Evolutionary conservation across 2,113 vertebrate species (phyloP).

Genomic region (Oriolus oriolus): DNA sequence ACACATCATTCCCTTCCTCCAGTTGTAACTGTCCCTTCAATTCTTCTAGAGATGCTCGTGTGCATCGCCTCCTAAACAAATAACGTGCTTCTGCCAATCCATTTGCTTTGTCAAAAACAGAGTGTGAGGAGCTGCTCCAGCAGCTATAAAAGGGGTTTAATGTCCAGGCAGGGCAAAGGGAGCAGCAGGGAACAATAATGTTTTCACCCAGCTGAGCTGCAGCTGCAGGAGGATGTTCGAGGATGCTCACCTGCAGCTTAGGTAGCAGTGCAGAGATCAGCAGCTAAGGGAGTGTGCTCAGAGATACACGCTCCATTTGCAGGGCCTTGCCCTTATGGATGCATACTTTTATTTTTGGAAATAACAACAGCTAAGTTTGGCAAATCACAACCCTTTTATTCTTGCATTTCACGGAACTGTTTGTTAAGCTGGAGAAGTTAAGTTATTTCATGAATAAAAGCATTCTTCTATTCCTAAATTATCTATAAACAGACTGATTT

Average conservation of each 20-base stretch:
- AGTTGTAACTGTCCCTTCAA: background rate
- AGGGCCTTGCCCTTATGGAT: background rate
- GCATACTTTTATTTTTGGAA: background rate
- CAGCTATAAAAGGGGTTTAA: background rate
- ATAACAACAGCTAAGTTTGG: background rate
- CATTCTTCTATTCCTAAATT: conserved; percentile 6
- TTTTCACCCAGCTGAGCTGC: background rate
- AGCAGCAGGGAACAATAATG: background rate
- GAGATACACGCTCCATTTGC: background rate
- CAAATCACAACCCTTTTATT: background rate
- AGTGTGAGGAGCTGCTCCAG: background rate
- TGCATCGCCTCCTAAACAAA: background rate
- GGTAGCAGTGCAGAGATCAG: background rate
- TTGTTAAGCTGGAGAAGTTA: background rate
- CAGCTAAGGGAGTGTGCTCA: rapidly evolving
- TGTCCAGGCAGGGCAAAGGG: background rate
- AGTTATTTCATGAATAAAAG: background rate
- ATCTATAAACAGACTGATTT: conserved; percentile 19
- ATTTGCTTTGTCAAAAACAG: background rate
- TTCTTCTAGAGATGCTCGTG: background rate
- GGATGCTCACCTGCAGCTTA: background rate
- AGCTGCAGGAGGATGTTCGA: background rate
- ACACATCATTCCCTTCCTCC: background rate
- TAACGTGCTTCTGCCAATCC: background rate
- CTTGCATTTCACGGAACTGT: background rate